These are phyloP conservation scores for Zhengitettix transpicula DNA, from an alignment of 2,888 invertebrate species.

Conservation along the genomic window DNA sequence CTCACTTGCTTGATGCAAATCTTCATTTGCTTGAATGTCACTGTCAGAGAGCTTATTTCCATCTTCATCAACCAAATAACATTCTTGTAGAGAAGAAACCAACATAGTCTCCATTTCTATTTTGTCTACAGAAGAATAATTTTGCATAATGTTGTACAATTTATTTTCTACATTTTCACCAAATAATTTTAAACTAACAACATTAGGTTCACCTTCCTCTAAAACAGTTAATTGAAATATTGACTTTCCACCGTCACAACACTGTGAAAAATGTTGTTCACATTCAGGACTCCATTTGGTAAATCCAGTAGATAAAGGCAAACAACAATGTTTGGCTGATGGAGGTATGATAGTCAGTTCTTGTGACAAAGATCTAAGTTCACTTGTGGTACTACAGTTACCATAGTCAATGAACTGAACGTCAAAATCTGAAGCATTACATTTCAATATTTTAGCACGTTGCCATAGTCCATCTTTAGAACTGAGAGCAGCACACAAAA, in stretches of 20 bases:
- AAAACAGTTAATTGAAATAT: slow-evolving; percentile 51
- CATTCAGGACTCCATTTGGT: slow-evolving; percentile 48
- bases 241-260: slow-evolving; percentile 51
- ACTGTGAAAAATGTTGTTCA: slow-evolving; percentile 42
- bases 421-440: slow-evolving; percentile 35
- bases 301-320: slow-evolving; percentile 38
- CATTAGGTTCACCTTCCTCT: slow-evolving; percentile 44
- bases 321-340: slow-evolving; percentile 42
- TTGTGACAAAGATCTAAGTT: slow-evolving; percentile 41
- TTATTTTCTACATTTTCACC: slow-evolving; percentile 33
- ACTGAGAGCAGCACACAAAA: slow-evolving; percentile 45
- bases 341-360: slow-evolving; percentile 38
- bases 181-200: slow-evolving; percentile 45
- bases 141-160: too few relatives aligned
- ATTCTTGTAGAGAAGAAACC: too few relatives aligned
- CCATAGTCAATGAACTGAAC: slow-evolving; percentile 55
- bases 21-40: too few relatives aligned
- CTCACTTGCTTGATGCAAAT: too few relatives aligned
- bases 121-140: too few relatives aligned
- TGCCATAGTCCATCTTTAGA: slow-evolving; percentile 50
- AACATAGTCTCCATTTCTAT: too few relatives aligned
- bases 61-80: too few relatives aligned
- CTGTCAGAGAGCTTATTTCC: too few relatives aligned
- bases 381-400: slow-evolving; percentile 42
- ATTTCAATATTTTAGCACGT: slow-evolving; percentile 41